phyloP scores from a whole-genome alignment of 2,113 vertebrate genomes.

The Grantiella picta region DNA sequence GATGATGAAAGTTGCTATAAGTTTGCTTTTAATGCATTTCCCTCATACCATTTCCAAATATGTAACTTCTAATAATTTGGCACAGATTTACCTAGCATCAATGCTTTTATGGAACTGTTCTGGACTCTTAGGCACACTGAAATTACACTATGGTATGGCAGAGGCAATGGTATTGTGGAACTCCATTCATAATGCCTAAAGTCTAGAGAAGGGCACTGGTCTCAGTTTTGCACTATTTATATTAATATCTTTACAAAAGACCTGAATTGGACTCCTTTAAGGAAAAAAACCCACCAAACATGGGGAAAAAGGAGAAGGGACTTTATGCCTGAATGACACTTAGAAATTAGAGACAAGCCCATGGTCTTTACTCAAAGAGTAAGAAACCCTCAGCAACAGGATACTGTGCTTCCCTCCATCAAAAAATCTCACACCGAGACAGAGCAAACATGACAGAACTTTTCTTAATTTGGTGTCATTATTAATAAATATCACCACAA shows the following conservation, averaged over 20 bases:
- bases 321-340: background rate
- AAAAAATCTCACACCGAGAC: background rate
- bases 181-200: background rate
- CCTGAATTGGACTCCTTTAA: background rate
- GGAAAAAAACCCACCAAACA: background rate
- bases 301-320: background rate
- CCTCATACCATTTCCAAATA: background rate
- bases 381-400: background rate
- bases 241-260: background rate
- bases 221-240: background rate
- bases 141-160: background rate
- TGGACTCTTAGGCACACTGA: background rate
- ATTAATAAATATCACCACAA: background rate
- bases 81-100: background rate
- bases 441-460: background rate
- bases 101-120: background rate
- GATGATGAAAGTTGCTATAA: background rate
- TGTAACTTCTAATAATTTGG: background rate
- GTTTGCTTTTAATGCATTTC: background rate
- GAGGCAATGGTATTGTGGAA: background rate
- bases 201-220: background rate
- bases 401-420: background rate
- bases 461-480: background rate
- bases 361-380: background rate
- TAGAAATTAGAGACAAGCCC: background rate